Evolutionary conservation across 2,797 vertebrate genomes (phyloP).

Genomic region (Steatocranus sp.): DNA sequence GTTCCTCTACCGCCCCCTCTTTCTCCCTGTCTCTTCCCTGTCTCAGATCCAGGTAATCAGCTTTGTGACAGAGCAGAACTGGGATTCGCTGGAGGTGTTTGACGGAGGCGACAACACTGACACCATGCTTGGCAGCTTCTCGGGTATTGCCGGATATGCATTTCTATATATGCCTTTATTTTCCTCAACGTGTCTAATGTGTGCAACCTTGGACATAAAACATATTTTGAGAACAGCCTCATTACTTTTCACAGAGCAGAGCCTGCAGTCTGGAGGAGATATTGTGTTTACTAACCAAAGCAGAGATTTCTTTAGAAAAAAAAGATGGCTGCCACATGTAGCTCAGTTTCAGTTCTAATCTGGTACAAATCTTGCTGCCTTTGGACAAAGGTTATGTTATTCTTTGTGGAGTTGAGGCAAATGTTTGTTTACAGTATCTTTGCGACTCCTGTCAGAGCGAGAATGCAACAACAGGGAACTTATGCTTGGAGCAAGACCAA

Average conservation of each 20-base stretch:
- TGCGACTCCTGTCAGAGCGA: not conserved
- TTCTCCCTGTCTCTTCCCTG: not conserved
- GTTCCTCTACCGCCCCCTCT: not conserved
- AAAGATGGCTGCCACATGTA: not conserved
- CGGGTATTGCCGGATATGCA: slow-evolving; percentile 73
- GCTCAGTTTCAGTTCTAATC: not conserved
- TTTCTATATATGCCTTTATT: not conserved
- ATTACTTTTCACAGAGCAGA: not conserved
- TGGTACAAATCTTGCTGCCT: not conserved
- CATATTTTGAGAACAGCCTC: not conserved
- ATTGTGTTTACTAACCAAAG: not conserved
- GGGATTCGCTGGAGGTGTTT: slow-evolving; percentile 98
- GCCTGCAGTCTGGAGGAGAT: not conserved
- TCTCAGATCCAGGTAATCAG: slow-evolving; percentile 95
- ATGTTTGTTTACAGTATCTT: slow-evolving; percentile 16
- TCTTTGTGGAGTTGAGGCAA: not conserved
- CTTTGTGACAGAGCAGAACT: slow-evolving; percentile 99
- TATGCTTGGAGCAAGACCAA: slow-evolving; percentile 28
- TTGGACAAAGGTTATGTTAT: slow-evolving; percentile 16
- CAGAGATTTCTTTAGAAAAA: not conserved
- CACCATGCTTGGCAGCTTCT: slow-evolving; percentile 97
- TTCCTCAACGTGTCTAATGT: not conserved
- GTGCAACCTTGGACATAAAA: not conserved
- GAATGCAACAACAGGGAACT: slow-evolving; percentile 12
- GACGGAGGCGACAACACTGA: slow-evolving; percentile 96